Evolutionary conservation across 2,797 vertebrate genomes (phyloP), one percentile per base, ranked within the genome.

Genomic region (Sarcophilus harrisii): DNA sequence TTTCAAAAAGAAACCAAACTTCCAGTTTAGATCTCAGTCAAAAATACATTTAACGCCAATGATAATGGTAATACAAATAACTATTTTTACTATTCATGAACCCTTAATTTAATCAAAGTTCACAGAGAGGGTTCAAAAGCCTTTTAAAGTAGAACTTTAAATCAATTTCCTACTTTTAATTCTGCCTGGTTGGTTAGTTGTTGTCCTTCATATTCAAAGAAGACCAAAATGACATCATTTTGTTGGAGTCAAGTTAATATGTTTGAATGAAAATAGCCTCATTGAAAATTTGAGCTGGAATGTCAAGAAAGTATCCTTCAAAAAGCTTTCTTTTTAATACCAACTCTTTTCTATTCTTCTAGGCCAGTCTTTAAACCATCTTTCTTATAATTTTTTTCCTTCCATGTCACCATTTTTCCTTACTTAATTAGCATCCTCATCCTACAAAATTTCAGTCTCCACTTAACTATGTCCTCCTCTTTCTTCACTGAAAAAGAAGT

Each of bases 1-100:
- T 90, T 94, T 95, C 92, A 97, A 54, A 93, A 94, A 92, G 28
- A 91, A 92, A 62, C 58, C 10, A 89, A 62, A 92, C 38, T 93
- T 66, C 13, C 13, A 57, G 27, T 28, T 29, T 52, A 49, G 57
- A 54, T 21, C 4, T 14, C 24, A 32, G 59, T 27, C n/a, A n/a
- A 18, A 93, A 95, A 66, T 66, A 94, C 32, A 49, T 58, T 90
- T 60, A 93, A 95, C 32, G 29, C 13, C 93, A 93, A 90, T 58
- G 29, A 28, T 91, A 38, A 59, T 0, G 57, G 45, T 91, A 57
- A 57, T 91, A 60, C 6, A 87, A 30, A 91, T 89, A 38, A 1
- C n/a, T 52, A 57, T n/a, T 91, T 93, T n/a, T 66, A n/a, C 24
- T 38, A 16, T 11, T 66, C 13, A 89, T 89, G 52, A 94, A 90